Base-by-base conservation (phyloP, 2,113 vertebrate species). In the Tyto alba region DNA sequence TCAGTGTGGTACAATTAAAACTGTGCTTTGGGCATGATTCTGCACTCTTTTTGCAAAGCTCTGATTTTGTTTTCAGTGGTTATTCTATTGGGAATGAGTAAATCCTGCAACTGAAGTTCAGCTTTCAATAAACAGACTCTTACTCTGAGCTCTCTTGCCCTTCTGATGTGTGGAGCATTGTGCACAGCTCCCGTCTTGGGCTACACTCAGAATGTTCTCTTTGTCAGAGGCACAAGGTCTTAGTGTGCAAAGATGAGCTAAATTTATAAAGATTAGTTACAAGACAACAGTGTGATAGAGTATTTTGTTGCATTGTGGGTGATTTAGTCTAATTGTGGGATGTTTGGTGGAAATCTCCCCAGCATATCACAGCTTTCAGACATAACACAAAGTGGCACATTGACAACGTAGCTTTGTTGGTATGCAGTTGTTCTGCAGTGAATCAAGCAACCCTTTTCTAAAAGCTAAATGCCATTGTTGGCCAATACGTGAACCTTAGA, bases 261-360 rank as follows among this genome's bases (percentile, higher is more conserved):
- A 89, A 93, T 95, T 96, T 95, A 68, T 96, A 93, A 89, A 96
- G 95, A 96, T 93, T 78, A 89, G 56, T 90, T 95, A 72, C 66
- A 88, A 91, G 74, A 88, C 91, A 92, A 40, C 79, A 78, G 74
- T 12, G 40, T 85, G 57, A 94, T 94, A 85, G 91, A 95, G 38
- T 79, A 77, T 81, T 89, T 94, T 73, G 82, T 83, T 90, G 93
- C 80, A 74, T 94, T 93, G 84, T 93, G 95, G 82, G 73, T 94
- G 96, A 96, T 97, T 92, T 69, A 89, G 87, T 85, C 77, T 87
- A 96, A 93, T 95, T 93, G 76, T 87, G 83, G 82, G 68, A 45
- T 1, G n/a, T 71, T 93, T 81, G 77, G 71, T 98, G 95, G 96
- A 97, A 93, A 75, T 67, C 67, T 90, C 95, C 72, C 90, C 89